Base-by-base conservation (phyloP, 2,797 vertebrate genomes). In the Argya squamiceps region DNA sequence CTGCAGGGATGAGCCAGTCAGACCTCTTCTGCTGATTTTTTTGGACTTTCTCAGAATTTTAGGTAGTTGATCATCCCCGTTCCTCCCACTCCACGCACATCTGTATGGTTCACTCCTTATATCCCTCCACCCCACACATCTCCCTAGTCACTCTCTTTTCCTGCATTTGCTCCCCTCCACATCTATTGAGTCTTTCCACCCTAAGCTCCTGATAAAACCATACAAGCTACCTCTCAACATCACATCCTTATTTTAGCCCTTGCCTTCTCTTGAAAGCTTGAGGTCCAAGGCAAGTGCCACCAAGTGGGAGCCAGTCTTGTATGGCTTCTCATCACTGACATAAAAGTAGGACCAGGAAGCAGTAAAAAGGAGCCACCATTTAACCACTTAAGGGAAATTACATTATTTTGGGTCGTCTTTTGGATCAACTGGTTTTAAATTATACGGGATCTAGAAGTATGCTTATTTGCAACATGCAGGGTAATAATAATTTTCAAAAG, bases 171-270 rank as follows among this genome's bases (percentile, higher is more conserved):
- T 65, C 19, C n/a, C 8, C 11, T 49, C 14, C 1, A 3, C 15
- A 34, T 37, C 36, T 64, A 29, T 46, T 20, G 20, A 44, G 4
- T 80, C 37, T 56, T 73, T 46, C 27, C 15, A 41, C n/a, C 2
- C 9, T 58, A 43, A 84, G 6, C 6, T 71, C 30, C 34, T 16
- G 32, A 41, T 21, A 37, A 53, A 91, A 43, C 4, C 30, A 43
- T 49, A n/a, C 8, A 69, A 88, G 3, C 12, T 26, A 41, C 20
- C 12, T 43, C 32, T 32, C 15, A 65, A 29, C 0, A 4, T 3
- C 39, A 30, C 0, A 0, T 22, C 24, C 5, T 11, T 24, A 69
- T 41, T 83, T 63, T 49, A 59, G 39, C 12, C 47, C 9, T 84
- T n/a, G 19, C 4, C 44, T 59, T 30, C 62, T 47, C 55, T 36